Conservation (phyloP, 2,888 invertebrate species). For the Strigamia maritima region DNA sequence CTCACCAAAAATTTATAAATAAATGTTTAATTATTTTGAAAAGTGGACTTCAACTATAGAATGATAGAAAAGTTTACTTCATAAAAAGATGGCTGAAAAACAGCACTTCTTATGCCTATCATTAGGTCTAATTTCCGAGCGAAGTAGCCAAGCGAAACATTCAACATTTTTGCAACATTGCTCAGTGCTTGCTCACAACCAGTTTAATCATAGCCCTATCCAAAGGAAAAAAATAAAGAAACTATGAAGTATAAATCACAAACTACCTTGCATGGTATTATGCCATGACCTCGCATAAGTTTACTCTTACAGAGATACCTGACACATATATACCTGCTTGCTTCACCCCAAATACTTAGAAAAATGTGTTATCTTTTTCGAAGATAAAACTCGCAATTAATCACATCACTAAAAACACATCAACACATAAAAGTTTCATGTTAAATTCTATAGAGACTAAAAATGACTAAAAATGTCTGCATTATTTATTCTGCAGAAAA, state of each 20-base stretch:
- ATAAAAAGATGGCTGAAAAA: background rate
- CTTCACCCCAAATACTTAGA: background rate
- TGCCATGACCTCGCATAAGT: background rate
- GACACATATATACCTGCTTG: background rate
- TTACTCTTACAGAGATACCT: background rate
- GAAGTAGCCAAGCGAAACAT: background rate
- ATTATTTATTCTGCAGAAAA: too few species aligned
- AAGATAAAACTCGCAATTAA: background rate
- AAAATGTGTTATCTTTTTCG: background rate
- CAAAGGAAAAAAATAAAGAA: background rate
- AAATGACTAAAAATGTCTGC: too few species aligned
- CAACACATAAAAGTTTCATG: too few species aligned
- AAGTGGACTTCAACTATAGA: too few species aligned
- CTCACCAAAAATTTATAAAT: too few species aligned
- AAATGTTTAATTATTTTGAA: too few species aligned
- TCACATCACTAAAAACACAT: too few species aligned
- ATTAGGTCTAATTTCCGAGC: background rate
- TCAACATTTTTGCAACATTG: constrained; percentile 1
- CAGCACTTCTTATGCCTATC: background rate
- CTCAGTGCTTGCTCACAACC: constrained; percentile 21
- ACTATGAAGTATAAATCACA: constrained; percentile 22
- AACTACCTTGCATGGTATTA: constrained; percentile 5
- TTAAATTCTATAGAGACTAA: too few species aligned
- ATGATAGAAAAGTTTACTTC: too few species aligned
- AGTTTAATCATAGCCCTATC: background rate